Evolutionary conservation across 2,888 invertebrate genomes (phyloP).

Genomic region (Eurois occulta): DNA sequence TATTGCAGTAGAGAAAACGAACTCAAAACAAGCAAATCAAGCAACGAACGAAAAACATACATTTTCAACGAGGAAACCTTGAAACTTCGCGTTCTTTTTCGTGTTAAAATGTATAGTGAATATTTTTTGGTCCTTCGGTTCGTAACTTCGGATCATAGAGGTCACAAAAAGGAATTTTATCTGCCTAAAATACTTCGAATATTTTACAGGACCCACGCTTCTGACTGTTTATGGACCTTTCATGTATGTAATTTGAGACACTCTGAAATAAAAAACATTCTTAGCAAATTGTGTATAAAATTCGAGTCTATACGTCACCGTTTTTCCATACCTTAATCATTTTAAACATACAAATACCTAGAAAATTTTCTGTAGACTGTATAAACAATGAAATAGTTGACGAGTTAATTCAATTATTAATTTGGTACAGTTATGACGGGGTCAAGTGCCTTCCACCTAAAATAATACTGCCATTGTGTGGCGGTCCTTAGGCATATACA

Average conservation of each 20-base stretch:
- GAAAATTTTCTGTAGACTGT: not conserved
- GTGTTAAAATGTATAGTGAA: not conserved
- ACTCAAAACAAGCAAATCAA: no score
- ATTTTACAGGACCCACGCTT: constrained; percentile 11
- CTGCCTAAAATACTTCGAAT: constrained; percentile 14
- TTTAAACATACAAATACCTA: not conserved
- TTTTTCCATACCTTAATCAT: not conserved
- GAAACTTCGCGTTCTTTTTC: no score
- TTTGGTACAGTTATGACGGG: not conserved
- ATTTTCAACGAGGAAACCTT: no score
- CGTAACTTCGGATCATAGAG: constrained; percentile 5
- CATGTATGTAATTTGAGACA: not conserved
- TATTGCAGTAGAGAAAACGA: no score
- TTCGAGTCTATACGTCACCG: not conserved
- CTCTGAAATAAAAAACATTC: not conserved
- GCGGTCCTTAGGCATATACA: not conserved
- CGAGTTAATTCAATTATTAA: not conserved
- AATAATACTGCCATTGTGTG: constrained; percentile 20
- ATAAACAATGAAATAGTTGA: not conserved
- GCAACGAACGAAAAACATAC: no score
- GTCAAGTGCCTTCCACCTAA: not conserved
- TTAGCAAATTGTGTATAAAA: not conserved
- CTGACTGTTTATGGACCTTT: not conserved
- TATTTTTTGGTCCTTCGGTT: constrained; percentile 3
- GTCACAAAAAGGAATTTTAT: constrained; percentile 22